These are phyloP conservation scores for Nephrotoma flavescens DNA, from an alignment of 2,888 invertebrate species.

Conservation along the genomic window DNA sequence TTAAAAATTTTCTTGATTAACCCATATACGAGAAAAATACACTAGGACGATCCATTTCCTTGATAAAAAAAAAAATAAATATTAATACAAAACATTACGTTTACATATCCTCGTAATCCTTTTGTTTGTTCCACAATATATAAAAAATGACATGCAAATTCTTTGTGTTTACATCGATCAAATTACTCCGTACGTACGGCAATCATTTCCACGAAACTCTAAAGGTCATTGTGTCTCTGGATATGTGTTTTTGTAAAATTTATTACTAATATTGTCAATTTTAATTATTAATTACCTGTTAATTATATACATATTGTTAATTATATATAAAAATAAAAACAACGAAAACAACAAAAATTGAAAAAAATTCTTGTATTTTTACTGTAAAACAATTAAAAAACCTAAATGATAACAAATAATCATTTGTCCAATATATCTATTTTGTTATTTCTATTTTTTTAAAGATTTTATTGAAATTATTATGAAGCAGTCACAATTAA, in stretches of 20 bases:
- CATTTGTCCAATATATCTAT: background rate
- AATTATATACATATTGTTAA: background rate
- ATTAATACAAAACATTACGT: background rate
- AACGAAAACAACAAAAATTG: background rate
- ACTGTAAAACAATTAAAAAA: background rate
- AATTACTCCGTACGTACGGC: background rate
- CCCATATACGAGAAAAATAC: background rate
- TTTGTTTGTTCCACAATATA: background rate
- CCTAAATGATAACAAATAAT: background rate
- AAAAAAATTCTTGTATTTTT: background rate
- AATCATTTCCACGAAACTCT: background rate
- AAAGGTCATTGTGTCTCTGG: background rate
- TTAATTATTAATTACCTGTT: background rate
- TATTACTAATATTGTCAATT: background rate
- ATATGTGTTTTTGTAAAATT: background rate
- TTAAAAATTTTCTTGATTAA: background rate
- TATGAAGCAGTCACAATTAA: conserved; percentile 2
- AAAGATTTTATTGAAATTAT: conserved; percentile 3
- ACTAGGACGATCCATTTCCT: background rate
- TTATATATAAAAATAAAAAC: background rate
- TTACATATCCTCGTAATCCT: background rate
- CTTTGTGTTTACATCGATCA: background rate
- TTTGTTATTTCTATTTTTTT: background rate
- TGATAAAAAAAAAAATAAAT: background rate
- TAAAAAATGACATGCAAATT: background rate